Conservation (phyloP, 2,113 vertebrate genomes). For the Lamprologus lemairii region DNA sequence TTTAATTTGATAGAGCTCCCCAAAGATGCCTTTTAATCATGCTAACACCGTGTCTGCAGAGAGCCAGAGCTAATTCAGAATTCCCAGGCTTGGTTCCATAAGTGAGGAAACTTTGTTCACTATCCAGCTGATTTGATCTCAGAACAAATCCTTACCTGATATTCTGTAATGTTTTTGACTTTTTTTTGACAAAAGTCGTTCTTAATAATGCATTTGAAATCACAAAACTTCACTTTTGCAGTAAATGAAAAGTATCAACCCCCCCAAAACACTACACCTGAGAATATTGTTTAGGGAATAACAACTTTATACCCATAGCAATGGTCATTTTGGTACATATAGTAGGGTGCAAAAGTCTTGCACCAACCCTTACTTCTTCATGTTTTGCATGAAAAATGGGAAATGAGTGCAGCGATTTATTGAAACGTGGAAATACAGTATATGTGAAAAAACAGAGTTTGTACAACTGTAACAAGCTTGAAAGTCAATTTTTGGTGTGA, state of each 20-base stretch:
- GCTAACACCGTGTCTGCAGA: background rate
- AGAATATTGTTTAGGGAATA: background rate
- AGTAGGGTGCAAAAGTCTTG: background rate
- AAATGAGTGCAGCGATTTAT: background rate
- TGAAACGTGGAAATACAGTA: background rate
- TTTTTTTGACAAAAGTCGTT: background rate
- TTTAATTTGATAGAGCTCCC: background rate
- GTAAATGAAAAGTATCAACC: background rate
- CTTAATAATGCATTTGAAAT: background rate
- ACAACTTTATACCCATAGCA: fast-evolving
- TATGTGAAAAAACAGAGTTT: background rate
- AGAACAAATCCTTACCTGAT: background rate
- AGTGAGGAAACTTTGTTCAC: background rate
- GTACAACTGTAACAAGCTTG: background rate
- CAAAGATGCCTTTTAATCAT: background rate
- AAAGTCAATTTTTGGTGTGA: background rate
- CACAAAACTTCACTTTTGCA: background rate
- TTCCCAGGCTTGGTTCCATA: background rate
- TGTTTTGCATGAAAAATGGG: background rate
- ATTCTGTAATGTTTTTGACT: background rate
- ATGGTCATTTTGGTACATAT: background rate
- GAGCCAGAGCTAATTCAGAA: background rate
- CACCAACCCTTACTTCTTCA: background rate
- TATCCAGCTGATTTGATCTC: background rate
- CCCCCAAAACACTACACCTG: background rate